phyloP scores from a whole-genome alignment of 2,797 vertebrate species.

The Hapalemur alaotrensis region DNA sequence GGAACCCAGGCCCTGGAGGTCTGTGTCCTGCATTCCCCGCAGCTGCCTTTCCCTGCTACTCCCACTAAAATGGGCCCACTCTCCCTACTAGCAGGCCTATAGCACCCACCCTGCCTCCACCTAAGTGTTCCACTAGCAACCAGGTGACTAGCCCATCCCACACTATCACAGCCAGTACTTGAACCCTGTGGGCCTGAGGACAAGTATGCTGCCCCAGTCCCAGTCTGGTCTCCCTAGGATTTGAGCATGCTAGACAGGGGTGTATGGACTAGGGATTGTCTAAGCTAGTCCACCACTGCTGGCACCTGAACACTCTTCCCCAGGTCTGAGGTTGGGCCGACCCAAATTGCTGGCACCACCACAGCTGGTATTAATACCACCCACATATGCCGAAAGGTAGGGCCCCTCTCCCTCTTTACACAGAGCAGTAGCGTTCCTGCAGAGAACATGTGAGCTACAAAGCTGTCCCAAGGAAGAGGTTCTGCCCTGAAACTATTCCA shows the following conservation, averaged over 20 bases:
- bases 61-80: background rate
- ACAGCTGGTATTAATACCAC: background rate
- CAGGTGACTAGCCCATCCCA: background rate
- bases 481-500: background rate
- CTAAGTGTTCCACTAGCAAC: background rate
- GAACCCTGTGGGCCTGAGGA: background rate
- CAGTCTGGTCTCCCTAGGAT: background rate
- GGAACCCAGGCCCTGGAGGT: background rate
- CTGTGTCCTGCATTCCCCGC: background rate
- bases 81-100: too few species aligned
- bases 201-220: background rate
- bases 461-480: background rate
- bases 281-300: background rate
- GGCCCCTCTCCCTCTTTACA: background rate
- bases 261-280: background rate
- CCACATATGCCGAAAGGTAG: background rate
- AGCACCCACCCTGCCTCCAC: background rate
- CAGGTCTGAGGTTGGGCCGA: background rate
- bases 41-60: background rate
- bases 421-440: background rate
- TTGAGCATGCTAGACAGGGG: background rate
- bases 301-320: background rate
- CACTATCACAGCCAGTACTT: background rate
- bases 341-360: background rate
- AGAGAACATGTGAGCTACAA: background rate